phyloP scores from a whole-genome alignment of 2,888 invertebrate species.

The Thereva unica region DNA sequence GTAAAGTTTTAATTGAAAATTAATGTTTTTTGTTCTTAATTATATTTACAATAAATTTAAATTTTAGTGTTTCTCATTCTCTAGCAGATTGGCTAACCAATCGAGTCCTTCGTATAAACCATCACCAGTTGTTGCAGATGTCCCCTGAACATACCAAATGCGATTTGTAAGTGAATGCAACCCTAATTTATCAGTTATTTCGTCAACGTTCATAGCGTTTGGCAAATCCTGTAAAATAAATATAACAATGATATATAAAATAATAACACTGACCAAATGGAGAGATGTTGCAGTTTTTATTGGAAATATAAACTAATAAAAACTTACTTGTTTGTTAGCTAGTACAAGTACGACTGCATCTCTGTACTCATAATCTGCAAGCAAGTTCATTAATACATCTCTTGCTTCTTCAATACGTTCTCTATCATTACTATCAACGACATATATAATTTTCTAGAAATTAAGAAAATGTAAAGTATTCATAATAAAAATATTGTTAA shows the following conservation, averaged over 20 bases:
- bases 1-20: constrained; percentile 28
- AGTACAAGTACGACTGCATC: constrained; percentile 99
- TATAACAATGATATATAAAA: constrained; percentile 14
- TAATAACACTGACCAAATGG: too few relatives aligned
- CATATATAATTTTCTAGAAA: constrained; percentile 92
- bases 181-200: constrained; percentile 99
- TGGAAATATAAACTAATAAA: not conserved
- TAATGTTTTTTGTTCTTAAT: constrained; percentile 42
- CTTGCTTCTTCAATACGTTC: constrained; percentile 98
- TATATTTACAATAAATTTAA: constrained; percentile 47
- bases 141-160: constrained; percentile 97
- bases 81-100: constrained; percentile 99
- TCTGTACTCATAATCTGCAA: constrained; percentile 98
- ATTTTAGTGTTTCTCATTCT: constrained; percentile 94
- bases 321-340: constrained; percentile 95
- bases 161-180: constrained; percentile 97
- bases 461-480: constrained; percentile 1
- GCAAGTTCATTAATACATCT: constrained; percentile 98
- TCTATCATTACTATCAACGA: constrained; percentile 99
- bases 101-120: constrained; percentile 99
- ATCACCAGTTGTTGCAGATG: constrained; percentile 98
- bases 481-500: not conserved
- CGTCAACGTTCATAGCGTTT: constrained; percentile 99
- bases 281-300: too few relatives aligned
- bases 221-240: constrained; percentile 83